phyloP scores from a whole-genome alignment of 2,888 invertebrate genomes.

The Microplitis manilae region DNA sequence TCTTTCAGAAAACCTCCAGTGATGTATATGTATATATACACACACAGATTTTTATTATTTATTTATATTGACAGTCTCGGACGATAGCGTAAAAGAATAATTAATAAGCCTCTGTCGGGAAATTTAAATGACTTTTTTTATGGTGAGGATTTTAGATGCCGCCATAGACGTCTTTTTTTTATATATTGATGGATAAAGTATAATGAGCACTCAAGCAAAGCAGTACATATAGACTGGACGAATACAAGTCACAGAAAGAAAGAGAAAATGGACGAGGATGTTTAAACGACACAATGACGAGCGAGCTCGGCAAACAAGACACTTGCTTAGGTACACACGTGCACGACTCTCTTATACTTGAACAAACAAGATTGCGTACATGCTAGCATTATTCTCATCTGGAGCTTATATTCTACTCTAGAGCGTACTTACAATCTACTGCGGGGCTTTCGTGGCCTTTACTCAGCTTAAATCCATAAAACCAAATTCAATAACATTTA shows the following conservation, averaged over 20 bases:
- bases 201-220: constrained; percentile 5
- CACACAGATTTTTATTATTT: too few species aligned
- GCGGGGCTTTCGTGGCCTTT: constrained; percentile 14
- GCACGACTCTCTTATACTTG: constrained; percentile 36
- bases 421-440: constrained; percentile 36
- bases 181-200: not conserved
- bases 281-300: constrained; percentile 43
- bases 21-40: too few species aligned
- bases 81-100: not conserved
- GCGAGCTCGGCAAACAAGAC: constrained; percentile 44
- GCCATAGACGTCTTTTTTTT: not conserved
- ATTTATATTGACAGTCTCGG: not conserved
- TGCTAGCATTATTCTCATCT: constrained; percentile 6
- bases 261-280: constrained; percentile 45
- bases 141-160: not conserved
- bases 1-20: too few species aligned
- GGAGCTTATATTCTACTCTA: constrained; percentile 11
- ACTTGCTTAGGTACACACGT: constrained; percentile 41
- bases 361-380: constrained; percentile 35
- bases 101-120: not conserved
- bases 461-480: constrained; percentile 13
- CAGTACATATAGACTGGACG: constrained; percentile 22
- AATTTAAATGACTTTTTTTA: not conserved
- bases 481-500: constrained; percentile 34
- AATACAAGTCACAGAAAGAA: constrained; percentile 43